These are phyloP conservation scores for Malurus splendens DNA, from an alignment of 2,797 vertebrate genomes.

Conservation along the genomic window DNA sequence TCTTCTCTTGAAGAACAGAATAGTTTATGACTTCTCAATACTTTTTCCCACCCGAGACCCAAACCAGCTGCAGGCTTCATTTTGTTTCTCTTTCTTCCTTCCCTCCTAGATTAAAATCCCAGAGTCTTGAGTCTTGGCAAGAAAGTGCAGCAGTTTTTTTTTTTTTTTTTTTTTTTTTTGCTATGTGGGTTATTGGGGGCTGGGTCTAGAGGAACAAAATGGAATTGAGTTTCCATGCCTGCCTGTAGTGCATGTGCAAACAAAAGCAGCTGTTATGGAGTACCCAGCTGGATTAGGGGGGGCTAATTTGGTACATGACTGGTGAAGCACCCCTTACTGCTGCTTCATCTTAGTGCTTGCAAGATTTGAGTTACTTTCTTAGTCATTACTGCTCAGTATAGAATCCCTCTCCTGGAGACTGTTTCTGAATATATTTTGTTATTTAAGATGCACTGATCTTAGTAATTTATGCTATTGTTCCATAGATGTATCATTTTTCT, in stretches of 20 bases:
- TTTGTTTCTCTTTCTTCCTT: background rate
- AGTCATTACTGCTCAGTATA: background rate
- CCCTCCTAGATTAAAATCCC: background rate
- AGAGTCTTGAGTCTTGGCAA: background rate
- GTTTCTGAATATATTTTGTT: background rate
- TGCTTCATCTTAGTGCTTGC: background rate
- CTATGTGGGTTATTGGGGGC: background rate
- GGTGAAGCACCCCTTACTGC: background rate
- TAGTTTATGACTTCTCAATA: background rate
- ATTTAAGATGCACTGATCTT: background rate
- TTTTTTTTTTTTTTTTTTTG: background rate
- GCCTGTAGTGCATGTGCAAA: background rate
- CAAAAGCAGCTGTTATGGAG: background rate
- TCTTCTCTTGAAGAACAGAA: background rate
- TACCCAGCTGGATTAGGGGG: background rate
- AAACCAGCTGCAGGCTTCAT: conserved; percentile 17
- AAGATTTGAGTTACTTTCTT: background rate
- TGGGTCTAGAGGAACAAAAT: background rate
- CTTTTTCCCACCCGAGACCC: background rate
- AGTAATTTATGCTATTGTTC: conserved; percentile 20
- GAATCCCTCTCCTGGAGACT: background rate
- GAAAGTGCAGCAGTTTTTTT: background rate
- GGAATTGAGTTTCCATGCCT: background rate
- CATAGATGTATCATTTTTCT: conserved; percentile 12
- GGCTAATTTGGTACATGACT: background rate